These are phyloP conservation scores for Apodemus speciosus DNA, from an alignment of 2,113 vertebrate species.

Conservation along the genomic window DNA sequence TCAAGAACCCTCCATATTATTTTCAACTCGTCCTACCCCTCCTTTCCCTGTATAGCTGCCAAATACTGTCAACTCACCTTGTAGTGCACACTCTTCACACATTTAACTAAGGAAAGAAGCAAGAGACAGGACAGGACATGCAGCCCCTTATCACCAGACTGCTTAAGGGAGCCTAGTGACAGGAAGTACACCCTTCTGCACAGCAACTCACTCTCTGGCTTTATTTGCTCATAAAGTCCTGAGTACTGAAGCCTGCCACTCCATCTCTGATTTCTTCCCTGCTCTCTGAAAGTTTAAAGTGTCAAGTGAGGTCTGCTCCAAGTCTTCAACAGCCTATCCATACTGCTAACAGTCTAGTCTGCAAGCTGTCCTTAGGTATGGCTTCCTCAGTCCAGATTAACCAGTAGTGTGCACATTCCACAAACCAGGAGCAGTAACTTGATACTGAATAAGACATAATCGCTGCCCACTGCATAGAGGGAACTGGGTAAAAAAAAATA, in stretches of 20 bases:
- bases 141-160: not conserved
- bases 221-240: not conserved
- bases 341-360: not conserved
- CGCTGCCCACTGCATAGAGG: not conserved
- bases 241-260: not conserved
- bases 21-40: not conserved
- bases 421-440: not conserved
- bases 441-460: not conserved
- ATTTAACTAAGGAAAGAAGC: not conserved
- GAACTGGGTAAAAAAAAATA: not conserved
- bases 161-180: not conserved
- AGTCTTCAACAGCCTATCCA: not conserved
- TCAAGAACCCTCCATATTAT: not conserved
- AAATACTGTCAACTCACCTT: not conserved
- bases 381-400: not conserved
- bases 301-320: not conserved
- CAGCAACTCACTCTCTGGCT: not conserved
- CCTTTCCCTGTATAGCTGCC: not conserved
- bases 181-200: not conserved
- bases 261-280: not conserved
- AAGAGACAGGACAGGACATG: not conserved
- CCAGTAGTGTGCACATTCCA: not conserved
- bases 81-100: not conserved
- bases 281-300: slow-evolving; percentile 1
- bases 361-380: not conserved